Conservation (phyloP, 2,888 invertebrate species). For the Tenthredo scrophulariae region DNA sequence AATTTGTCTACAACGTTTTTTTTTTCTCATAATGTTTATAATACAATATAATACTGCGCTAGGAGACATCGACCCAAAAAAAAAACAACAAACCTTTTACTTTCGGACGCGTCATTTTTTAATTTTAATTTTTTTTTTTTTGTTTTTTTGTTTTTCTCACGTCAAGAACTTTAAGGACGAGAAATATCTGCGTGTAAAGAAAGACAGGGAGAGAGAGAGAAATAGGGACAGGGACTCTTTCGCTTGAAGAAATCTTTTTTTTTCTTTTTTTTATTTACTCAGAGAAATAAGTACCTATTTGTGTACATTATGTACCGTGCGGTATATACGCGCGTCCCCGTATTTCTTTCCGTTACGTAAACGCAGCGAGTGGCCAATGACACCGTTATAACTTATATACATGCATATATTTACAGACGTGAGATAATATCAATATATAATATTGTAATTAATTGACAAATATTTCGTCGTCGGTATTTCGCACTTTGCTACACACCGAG, state of each 20-base stretch:
- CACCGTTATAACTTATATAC: slow-evolving; percentile 15
- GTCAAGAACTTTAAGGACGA: background rate
- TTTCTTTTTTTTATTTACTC: background rate
- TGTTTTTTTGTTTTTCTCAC: no score
- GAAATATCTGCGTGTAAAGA: slow-evolving; percentile 4
- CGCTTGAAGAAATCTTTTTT: background rate
- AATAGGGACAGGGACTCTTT: background rate
- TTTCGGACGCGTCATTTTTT: background rate
- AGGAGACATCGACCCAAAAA: background rate
- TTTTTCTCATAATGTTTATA: background rate
- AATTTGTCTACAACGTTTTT: background rate
- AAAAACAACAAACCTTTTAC: background rate
- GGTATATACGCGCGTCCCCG: background rate
- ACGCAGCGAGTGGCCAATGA: slow-evolving; percentile 36
- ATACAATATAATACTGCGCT: background rate
- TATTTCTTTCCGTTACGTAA: slow-evolving; percentile 40
- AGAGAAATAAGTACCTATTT: background rate
- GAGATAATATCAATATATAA: background rate
- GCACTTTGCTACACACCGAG: background rate
- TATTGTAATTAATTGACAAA: slow-evolving; percentile 29
- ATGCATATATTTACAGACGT: background rate
- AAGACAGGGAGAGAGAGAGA: background rate
- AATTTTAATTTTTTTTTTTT: background rate
- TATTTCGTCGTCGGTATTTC: slow-evolving; percentile 26
- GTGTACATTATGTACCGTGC: background rate